Conservation (phyloP, 2,888 invertebrate species). For the Pasiphila rectangulata region DNA sequence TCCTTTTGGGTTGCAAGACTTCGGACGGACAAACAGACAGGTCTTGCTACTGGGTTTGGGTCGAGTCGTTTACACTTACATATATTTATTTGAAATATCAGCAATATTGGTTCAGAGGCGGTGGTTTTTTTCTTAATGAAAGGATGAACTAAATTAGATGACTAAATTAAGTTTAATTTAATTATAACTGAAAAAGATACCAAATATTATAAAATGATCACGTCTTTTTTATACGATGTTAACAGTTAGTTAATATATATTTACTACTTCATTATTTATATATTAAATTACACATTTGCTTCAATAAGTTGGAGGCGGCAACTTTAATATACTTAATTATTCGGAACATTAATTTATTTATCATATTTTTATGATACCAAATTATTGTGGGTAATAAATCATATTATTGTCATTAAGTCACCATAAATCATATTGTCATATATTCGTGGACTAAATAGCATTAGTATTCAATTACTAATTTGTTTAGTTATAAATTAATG, state of each 20-base stretch:
- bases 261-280: neutral
- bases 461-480: slow-evolving; percentile 38
- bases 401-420: slow-evolving; percentile 29
- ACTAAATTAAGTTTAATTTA: too few relatives aligned
- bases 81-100: slow-evolving; percentile 1
- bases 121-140: too few relatives aligned
- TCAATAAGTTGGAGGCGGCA: neutral
- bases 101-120: neutral
- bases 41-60: slow-evolving; percentile 60
- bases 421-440: slow-evolving; percentile 40
- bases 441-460: slow-evolving; percentile 29
- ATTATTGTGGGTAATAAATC: slow-evolving; percentile 35
- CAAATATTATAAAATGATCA: slow-evolving; percentile 3
- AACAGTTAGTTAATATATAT: neutral
- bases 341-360: slow-evolving; percentile 29
- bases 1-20: slow-evolving; percentile 57
- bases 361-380: slow-evolving; percentile 25
- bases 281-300: slow-evolving; percentile 1
- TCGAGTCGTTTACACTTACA: slow-evolving; percentile 5
- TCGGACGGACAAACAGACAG: slow-evolving; percentile 52
- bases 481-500: slow-evolving; percentile 32
- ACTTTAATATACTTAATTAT: slow-evolving; percentile 20
- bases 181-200: too few relatives aligned
- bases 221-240: neutral
- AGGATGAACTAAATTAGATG: too few relatives aligned